phyloP scores from a whole-genome alignment of 2,797 vertebrate genomes.

The Rhinophrynus dorsalis region DNA sequence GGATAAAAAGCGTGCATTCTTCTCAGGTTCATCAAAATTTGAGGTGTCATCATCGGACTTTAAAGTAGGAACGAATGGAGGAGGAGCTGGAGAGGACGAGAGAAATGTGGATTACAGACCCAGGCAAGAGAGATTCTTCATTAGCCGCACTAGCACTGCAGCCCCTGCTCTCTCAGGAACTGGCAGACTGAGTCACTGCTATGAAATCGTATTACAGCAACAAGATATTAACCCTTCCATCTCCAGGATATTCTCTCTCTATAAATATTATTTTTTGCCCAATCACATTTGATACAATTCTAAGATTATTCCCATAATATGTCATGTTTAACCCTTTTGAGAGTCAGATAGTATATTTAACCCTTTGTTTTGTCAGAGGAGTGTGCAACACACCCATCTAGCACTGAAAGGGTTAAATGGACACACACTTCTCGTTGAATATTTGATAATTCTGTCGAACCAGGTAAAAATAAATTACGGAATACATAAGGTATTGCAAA shows the following conservation, averaged over 20 bases:
- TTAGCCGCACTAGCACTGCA: slow-evolving; percentile 74
- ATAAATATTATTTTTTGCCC: background rate
- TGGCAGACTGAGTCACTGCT: slow-evolving; percentile 84
- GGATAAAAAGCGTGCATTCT: slow-evolving; percentile 85
- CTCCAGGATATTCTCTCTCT: slow-evolving; percentile 53
- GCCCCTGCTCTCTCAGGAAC: slow-evolving; percentile 87
- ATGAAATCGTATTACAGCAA: slow-evolving; percentile 74
- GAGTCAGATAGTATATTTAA: background rate
- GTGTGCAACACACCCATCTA: too few relatives aligned
- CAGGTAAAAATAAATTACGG: background rate
- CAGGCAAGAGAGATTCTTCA: slow-evolving; percentile 67
- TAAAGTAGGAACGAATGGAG: slow-evolving; percentile 95
- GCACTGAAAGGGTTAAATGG: too few relatives aligned
- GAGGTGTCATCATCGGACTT: slow-evolving; percentile 97
- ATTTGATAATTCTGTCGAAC: background rate
- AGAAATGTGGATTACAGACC: slow-evolving; percentile 65
- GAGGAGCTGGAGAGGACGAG: slow-evolving; percentile 79
- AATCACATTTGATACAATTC: too few relatives aligned
- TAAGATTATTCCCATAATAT: too few relatives aligned
- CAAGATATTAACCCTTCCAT: slow-evolving; percentile 76
- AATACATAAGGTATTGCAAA: background rate
- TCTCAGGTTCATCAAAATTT: slow-evolving; percentile 98
- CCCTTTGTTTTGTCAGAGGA: too few relatives aligned
- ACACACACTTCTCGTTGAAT: background rate
- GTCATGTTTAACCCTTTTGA: background rate